Base-by-base conservation (phyloP, 1,140 invertebrate species). In the Cephus cinctus region DNA sequence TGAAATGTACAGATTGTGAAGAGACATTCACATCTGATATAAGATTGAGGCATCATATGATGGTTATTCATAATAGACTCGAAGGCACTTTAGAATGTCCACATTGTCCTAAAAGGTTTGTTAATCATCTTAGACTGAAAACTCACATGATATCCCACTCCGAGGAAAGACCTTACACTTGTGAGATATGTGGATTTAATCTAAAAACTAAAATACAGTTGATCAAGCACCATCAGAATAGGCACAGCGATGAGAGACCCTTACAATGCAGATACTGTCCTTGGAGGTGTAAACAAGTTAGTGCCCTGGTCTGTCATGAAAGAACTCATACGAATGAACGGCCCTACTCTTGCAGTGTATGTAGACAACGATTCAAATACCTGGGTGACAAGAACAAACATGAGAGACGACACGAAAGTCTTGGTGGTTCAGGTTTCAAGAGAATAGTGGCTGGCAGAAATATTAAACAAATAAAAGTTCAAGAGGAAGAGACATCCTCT, bases 271-370 rank as follows among this genome's bases (percentile, higher is more conserved):
- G 60, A 19, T 67, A 67, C 36, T 77, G 75, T 55, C 52, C 66
- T 1, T 76, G 73, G 72, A 60, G 71, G 18, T 77, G 73, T 35
- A 77, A 77, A 25, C 75, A 77, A 59, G 72, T 77, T 2, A 75
- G 73, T 23, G 75, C 73, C 0, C 58, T 77, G 0, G 73, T 77
- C 8, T 77, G 73, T 49, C 96, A 98, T 76, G 95, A 98, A 69
- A 79, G 96, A 49, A 98, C 96, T 1, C 96, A 98, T 66, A 98
- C 96, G 4, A 94, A 98, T 71, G 96, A 98, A 75, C 78, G 96
- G 42, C 96, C 96, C 1, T 99, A 97, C 73, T 88, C 92, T 27
- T 99, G 96, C 75, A 95, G 96, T 67, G 94, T 98, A 52, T 99
- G 96, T 68, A 87, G 90, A 23, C 98, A 98, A 73, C 89, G 93